Evolutionary conservation across 2,888 invertebrate species (phyloP).

Genomic region (Limnephilus marmoratus): DNA sequence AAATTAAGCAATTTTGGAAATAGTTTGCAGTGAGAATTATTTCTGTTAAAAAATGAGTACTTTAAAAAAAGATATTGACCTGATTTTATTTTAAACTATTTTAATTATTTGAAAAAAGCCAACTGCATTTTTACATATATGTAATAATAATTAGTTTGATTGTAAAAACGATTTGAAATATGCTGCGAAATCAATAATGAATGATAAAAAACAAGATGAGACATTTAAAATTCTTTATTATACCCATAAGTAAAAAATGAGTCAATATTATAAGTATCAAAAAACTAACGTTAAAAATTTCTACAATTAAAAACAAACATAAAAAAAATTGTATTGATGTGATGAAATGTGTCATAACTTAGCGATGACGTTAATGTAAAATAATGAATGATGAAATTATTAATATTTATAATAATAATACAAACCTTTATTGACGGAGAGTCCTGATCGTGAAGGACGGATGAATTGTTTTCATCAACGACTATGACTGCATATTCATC

Average conservation of each 20-base stretch:
- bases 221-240: neutral
- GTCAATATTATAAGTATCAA: neutral
- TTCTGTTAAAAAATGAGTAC: neutral
- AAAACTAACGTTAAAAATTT: neutral
- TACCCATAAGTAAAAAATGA: neutral
- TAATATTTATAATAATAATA: neutral
- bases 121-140: neutral
- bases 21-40: neutral
- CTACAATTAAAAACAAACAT: neutral
- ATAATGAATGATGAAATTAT: neutral
- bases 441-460: conserved; percentile 87
- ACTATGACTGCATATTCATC: conserved; percentile 94
- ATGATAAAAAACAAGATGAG: neutral
- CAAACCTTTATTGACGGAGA: conserved; percentile 90
- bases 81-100: neutral
- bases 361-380: neutral
- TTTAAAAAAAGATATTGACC: neutral
- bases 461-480: conserved; percentile 92
- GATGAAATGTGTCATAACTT: neutral
- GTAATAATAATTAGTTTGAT: neutral
- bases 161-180: too few species aligned
- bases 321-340: neutral
- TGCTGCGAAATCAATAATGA: too few species aligned
- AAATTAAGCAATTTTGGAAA: neutral
- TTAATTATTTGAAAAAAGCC: neutral